These are phyloP conservation scores for Camponotus vicinus DNA, from an alignment of 1,140 invertebrate species.

Conservation along the genomic window DNA sequence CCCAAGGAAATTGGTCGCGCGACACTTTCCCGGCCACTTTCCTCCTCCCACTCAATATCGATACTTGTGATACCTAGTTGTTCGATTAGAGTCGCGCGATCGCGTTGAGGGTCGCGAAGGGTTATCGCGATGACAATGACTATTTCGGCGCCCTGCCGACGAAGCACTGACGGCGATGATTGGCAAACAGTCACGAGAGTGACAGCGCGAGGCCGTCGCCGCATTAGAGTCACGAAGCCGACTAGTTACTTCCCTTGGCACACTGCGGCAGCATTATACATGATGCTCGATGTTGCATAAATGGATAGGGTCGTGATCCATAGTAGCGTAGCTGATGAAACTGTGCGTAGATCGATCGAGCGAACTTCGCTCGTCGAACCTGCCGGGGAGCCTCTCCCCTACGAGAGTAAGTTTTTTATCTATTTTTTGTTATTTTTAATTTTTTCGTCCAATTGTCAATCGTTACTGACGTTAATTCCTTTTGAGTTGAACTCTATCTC, in stretches of 20 bases:
- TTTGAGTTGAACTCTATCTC: too few species aligned
- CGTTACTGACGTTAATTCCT: too few species aligned
- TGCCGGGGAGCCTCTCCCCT: neutral
- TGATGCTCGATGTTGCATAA: neutral
- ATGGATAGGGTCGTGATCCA: constrained; percentile 26
- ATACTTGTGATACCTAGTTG: constrained; percentile 28
- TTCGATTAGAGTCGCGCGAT: constrained; percentile 8
- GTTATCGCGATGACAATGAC: constrained; percentile 16
- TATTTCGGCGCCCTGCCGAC: constrained; percentile 12
- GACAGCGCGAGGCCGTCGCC: constrained; percentile 38
- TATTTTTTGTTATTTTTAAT: too few species aligned
- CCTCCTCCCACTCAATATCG: neutral
- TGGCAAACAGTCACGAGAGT: constrained; percentile 38
- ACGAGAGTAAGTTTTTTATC: too few species aligned
- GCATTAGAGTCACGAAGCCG: constrained; percentile 49
- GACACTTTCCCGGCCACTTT: neutral
- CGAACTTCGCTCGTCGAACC: neutral
- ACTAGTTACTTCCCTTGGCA: constrained; percentile 59
- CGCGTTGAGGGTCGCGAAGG: constrained; percentile 4
- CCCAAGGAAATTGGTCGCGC: constrained; percentile 7
- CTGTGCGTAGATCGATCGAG: constrained; percentile 35
- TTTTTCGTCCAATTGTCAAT: too few species aligned
- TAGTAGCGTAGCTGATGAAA: neutral
- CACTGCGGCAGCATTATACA: constrained; percentile 56
- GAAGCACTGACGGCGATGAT: constrained; percentile 25